Evolutionary conservation across 2,888 invertebrate species (phyloP).

Genomic region (Rhagonycha lutea): DNA sequence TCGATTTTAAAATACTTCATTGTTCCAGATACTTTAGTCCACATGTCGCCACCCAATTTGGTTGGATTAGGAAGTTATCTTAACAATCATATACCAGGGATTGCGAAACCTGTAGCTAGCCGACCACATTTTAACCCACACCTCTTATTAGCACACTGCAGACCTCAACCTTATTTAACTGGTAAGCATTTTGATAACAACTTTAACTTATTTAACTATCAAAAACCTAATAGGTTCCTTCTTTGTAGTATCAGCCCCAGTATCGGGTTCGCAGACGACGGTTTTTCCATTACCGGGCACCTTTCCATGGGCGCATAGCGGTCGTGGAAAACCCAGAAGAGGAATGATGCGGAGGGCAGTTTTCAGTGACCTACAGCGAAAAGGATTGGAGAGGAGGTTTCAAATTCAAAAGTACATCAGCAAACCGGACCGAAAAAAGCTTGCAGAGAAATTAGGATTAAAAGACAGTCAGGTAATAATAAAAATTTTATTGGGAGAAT

Average conservation of each 20-base stretch:
- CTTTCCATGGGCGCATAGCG: constrained; percentile 91
- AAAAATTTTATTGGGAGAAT: neutral
- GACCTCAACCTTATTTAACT: constrained; percentile 80
- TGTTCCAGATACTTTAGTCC: constrained; percentile 50
- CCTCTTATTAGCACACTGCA: constrained; percentile 80
- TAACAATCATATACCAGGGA: constrained; percentile 62
- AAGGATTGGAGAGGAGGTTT: constrained; percentile 93
- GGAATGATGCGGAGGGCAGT: constrained; percentile 98
- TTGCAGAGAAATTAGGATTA: constrained; percentile 93
- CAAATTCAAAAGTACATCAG: constrained; percentile 98
- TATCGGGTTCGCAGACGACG: constrained; percentile 57
- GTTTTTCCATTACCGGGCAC: constrained; percentile 56
- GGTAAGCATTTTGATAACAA: constrained; percentile 56
- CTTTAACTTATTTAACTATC: neutral
- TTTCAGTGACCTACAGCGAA: constrained; percentile 90
- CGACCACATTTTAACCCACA: constrained; percentile 76
- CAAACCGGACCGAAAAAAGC: constrained; percentile 95
- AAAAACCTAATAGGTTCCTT: neutral
- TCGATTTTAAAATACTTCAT: neutral
- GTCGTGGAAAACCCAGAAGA: constrained; percentile 88
- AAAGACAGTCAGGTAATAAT: constrained; percentile 93
- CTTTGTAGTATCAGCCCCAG: constrained; percentile 55
- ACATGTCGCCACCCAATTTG: constrained; percentile 53
- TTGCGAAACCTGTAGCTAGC: constrained; percentile 86
- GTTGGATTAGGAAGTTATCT: constrained; percentile 53